These are phyloP conservation scores for Dermolepida albohirtum DNA, from an alignment of 2,888 invertebrate genomes.

Conservation along the genomic window DNA sequence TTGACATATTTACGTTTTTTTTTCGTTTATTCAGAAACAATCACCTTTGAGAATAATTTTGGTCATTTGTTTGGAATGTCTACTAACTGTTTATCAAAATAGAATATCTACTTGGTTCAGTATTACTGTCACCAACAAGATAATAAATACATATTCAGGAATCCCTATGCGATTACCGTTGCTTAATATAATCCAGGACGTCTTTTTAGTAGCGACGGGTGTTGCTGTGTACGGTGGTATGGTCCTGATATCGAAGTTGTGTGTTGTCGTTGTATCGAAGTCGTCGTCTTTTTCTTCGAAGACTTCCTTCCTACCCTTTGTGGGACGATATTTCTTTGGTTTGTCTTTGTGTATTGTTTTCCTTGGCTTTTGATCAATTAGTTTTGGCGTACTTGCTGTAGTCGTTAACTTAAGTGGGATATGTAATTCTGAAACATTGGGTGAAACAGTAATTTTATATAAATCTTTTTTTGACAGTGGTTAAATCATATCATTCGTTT, in stretches of 20 bases:
- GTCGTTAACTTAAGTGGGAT: conserved; percentile 62
- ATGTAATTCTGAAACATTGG: conserved; percentile 59
- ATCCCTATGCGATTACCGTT: conserved; percentile 37
- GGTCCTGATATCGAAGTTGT: conserved; percentile 56
- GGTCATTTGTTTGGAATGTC: conserved; percentile 11
- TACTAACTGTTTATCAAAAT: conserved; percentile 27
- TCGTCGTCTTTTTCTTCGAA: conserved; percentile 55
- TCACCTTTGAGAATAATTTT: conserved; percentile 26
- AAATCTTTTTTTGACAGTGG: neutral
- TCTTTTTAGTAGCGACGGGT: conserved; percentile 56
- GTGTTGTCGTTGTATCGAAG: conserved; percentile 57
- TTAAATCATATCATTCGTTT: too few species aligned
- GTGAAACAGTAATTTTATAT: neutral
- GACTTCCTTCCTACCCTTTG: conserved; percentile 51
- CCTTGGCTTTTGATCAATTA: conserved; percentile 60
- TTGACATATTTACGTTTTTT: conserved; percentile 46
- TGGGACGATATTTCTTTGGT: conserved; percentile 59
- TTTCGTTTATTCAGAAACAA: conserved; percentile 9
- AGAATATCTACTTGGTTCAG: conserved; percentile 6
- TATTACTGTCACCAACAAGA: conserved; percentile 4
- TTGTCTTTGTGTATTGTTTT: conserved; percentile 62
- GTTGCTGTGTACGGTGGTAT: conserved; percentile 55
- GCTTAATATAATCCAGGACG: conserved; percentile 58
- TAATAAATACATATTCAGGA: conserved; percentile 1
- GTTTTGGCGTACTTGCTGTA: conserved; percentile 60